Evolutionary conservation across 1,140 invertebrate species (phyloP).

Genomic region (Frieseomelitta varia): DNA sequence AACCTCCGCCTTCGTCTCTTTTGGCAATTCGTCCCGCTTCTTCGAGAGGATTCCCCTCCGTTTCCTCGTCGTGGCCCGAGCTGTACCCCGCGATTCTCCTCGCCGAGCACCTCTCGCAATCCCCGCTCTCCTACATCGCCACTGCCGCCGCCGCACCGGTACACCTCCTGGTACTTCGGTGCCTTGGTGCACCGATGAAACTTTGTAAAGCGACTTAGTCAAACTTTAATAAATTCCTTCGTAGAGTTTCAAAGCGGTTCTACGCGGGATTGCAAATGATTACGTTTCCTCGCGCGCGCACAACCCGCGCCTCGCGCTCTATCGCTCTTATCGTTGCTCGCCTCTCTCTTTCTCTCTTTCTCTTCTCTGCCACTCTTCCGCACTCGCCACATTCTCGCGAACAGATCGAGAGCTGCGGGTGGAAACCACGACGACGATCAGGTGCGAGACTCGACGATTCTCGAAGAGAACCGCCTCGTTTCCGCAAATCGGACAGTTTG

Average conservation of each 20-base stretch:
- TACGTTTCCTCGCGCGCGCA: constrained; percentile 62
- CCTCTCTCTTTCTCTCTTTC: no score
- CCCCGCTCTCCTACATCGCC: neutral
- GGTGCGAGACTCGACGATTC: neutral
- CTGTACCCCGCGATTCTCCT: constrained; percentile 2
- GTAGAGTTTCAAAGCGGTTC: constrained; percentile 77
- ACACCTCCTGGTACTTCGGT: constrained; percentile 34
- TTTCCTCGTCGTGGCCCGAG: constrained; percentile 23
- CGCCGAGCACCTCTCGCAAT: neutral
- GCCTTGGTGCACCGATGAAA: constrained; percentile 68
- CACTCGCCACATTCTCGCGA: neutral
- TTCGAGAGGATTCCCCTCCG: constrained; percentile 45
- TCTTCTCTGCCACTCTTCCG: no score
- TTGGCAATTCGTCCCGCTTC: constrained; percentile 49
- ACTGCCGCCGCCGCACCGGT: neutral
- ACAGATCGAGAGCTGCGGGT: neutral
- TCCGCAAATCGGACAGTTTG: neutral
- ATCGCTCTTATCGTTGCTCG: neutral
- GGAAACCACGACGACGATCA: neutral
- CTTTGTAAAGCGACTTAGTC: constrained; percentile 80
- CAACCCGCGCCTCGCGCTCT: neutral
- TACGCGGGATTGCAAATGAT: constrained; percentile 77
- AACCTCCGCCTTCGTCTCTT: constrained; percentile 45
- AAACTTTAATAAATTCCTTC: constrained; percentile 81
- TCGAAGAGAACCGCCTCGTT: neutral